A percentile compares a stretch with the other conserved stretches of the same genome.
Evolutionary conservation across 2,113 vertebrate genomes (phyloP).

Genomic region (Greenwoodochromis staneri): DNA sequence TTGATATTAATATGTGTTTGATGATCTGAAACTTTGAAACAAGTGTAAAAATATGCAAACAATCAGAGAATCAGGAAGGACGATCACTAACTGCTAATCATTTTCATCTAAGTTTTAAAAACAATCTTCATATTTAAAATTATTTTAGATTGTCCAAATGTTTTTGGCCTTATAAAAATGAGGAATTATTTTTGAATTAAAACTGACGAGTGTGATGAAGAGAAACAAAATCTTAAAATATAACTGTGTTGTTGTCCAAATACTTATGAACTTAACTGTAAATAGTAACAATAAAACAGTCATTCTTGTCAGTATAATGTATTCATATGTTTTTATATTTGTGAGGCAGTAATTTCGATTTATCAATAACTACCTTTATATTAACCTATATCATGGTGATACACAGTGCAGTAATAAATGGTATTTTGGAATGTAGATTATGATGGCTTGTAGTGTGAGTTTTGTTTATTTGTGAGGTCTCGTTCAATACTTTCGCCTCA

Average conservation of each 20-base stretch:
- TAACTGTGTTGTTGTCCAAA: background rate
- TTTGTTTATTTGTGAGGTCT: background rate
- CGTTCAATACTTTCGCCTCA: background rate
- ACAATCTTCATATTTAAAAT: background rate
- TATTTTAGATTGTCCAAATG: background rate
- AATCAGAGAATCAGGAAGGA: background rate
- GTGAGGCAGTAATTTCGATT: background rate
- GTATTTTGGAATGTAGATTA: background rate
- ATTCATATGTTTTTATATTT: background rate
- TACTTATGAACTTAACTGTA: background rate
- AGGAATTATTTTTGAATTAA: background rate
- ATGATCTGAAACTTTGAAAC: background rate
- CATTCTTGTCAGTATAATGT: background rate
- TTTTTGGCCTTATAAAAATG: background rate
- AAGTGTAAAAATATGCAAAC: background rate
- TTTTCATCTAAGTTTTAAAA: background rate
- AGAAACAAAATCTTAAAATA: background rate
- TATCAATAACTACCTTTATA: background rate
- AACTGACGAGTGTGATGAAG: background rate
- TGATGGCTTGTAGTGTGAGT: background rate
- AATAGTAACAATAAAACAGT: fast-evolving
- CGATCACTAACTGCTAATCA: background rate
- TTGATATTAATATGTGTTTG: background rate
- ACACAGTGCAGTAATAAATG: background rate
- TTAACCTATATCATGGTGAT: background rate